Evolutionary conservation across 1,140 invertebrate genomes (phyloP), one percentile per base, ranked within the genome.

Genomic region (Ridgeia piscesae): DNA sequence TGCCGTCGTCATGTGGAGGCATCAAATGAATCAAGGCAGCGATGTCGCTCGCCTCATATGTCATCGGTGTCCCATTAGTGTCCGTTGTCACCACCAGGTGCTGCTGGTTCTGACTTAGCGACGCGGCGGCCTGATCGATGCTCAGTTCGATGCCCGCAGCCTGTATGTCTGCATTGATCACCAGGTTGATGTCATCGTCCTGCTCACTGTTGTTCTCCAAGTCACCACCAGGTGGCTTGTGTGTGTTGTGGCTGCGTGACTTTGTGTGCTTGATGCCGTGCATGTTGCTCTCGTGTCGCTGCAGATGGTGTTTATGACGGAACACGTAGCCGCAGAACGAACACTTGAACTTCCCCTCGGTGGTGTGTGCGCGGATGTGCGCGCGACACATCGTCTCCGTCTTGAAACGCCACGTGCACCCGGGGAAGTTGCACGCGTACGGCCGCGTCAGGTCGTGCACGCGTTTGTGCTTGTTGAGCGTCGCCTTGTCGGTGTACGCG

Each of bases 361-460:
- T 92, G 27, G 92, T 92, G 93, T 96, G 95, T 17, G 94, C 93
- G 17, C 93, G 91, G 33, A 95, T 92, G 93, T 96, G 95, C n/a
- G 94, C 95, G 42, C 93, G 91, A 91, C 94, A 94, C 95, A 95
- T 95, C 0, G 94, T 93, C 88, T 95, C 94, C 1, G 94, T 94
- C n/a, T 94, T 94, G 91, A 96, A 96, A 33, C 95, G 58, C 95
- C 95, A 96, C 0, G 95, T 95, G 92, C 95, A 95, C 0, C 94
- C 95, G 31, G 94, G 94, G 50, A 94, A 94, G 14, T 93, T 94
- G 90, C 95, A 96, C 0, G 94, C 93, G 92, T 94, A 95, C 9
- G 95, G 95, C 21, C 95, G 94, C 77, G 89, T 94, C 6, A 92
- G 89, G 92, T 96, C 95, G 92, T 96, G 95, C n/a, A 96, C 95